Evolutionary conservation across 2,113 vertebrate species (phyloP).

Genomic region (Elachura formosa): DNA sequence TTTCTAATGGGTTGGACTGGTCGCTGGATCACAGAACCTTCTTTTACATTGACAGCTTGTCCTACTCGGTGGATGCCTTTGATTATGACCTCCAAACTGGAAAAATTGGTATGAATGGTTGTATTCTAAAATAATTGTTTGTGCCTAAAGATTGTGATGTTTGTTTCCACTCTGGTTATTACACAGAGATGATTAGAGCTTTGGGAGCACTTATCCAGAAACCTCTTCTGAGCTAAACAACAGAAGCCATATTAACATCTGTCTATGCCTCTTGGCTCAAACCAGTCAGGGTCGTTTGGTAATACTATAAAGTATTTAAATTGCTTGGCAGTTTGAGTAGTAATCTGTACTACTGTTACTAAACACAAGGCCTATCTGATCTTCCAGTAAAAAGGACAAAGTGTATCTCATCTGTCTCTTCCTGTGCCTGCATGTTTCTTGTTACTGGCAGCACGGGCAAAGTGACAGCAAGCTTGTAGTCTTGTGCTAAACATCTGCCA

Average conservation of each 20-base stretch:
- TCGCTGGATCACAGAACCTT: slow-evolving; percentile 85
- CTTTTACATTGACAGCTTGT: slow-evolving; percentile 92
- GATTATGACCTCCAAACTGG: slow-evolving; percentile 85
- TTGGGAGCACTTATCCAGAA: background rate
- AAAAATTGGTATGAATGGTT: slow-evolving; percentile 70
- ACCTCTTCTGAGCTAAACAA: background rate
- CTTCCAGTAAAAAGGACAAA: background rate
- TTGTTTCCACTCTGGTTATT: background rate
- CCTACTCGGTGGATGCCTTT: slow-evolving; percentile 84
- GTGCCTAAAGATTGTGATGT: background rate
- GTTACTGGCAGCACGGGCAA: background rate
- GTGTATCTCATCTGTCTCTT: background rate
- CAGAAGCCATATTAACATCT: background rate
- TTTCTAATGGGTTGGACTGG: slow-evolving; percentile 95
- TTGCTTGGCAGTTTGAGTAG: background rate
- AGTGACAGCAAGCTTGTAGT: background rate
- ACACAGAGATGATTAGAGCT: background rate
- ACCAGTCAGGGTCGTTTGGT: background rate
- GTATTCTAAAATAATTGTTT: background rate
- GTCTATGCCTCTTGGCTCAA: background rate
- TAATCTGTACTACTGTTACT: background rate
- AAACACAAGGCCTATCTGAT: background rate
- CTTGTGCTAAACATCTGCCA: background rate
- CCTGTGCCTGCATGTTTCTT: background rate
- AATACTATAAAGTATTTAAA: background rate